These are phyloP conservation scores for Pollicipes pollicipes DNA, from an alignment of 1,140 invertebrate species.

Conservation along the genomic window DNA sequence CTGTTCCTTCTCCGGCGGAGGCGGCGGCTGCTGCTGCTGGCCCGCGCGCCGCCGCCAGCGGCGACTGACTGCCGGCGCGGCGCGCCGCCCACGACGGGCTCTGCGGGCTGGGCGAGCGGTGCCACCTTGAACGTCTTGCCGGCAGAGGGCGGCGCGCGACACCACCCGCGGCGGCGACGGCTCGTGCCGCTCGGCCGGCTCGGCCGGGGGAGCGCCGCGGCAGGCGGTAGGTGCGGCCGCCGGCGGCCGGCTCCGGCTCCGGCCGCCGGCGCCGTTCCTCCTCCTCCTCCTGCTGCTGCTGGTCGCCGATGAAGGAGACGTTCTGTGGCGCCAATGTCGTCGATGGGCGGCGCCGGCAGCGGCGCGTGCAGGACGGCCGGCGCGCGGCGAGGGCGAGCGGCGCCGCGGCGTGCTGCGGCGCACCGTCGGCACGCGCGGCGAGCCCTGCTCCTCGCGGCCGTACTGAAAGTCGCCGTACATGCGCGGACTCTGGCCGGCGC, in stretches of 20 bases:
- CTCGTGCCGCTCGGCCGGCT: background rate
- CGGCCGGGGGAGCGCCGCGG: too few relatives aligned
- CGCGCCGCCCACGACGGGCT: background rate
- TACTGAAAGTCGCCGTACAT: slow-evolving; percentile 10
- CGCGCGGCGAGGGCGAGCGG: slow-evolving; percentile 10
- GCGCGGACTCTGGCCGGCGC: slow-evolving; percentile 6
- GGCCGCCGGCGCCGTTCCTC: slow-evolving; percentile 8
- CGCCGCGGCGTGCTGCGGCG: background rate
- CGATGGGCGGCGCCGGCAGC: slow-evolving; percentile 43
- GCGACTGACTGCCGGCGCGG: background rate
- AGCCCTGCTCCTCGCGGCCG: slow-evolving; percentile 10
- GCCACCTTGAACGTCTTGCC: background rate
- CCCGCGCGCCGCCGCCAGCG: slow-evolving; percentile 5
- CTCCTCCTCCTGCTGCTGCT: slow-evolving; percentile 3
- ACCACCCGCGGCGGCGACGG: too few relatives aligned
- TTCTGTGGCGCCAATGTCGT: slow-evolving; percentile 79
- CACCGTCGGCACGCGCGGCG: slow-evolving; percentile 17
- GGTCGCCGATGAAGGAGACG: slow-evolving; percentile 72
- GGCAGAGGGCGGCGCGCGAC: slow-evolving; percentile 8
- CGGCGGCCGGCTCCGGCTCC: slow-evolving; percentile 45
- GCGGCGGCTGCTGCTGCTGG: slow-evolving; percentile 10
- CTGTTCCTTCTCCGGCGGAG: slow-evolving; percentile 7
- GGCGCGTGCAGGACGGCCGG: slow-evolving; percentile 34
- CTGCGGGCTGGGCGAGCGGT: background rate
- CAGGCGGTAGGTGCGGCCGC: slow-evolving; percentile 57